Base-by-base conservation (phyloP, 2,113 vertebrate species). In the Cardinalis cardinalis region DNA sequence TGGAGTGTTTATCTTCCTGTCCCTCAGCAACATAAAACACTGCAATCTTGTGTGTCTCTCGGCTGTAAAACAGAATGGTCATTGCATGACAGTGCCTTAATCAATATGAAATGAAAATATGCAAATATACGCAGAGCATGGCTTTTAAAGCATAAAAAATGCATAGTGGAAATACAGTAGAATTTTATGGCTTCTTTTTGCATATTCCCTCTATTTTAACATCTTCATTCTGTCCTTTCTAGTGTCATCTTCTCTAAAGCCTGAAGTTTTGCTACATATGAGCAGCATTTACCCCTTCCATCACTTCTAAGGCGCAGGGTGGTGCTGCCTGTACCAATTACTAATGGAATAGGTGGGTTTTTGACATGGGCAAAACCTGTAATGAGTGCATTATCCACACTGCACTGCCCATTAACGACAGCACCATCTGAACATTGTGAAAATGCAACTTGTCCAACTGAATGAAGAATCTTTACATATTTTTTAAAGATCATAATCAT, bases 1-100 rank as follows among this genome's bases (percentile, higher is more conserved):
- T 99, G 91, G 99, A 99, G 98, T 99, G 99, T 94, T 99, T 99
- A 97, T 99, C 99, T 96, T 99, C 99, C 96, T 99, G 99, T 43
- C 99, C 99, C 94, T 99, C 99, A 52, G 99, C 99, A 87, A 99
- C 99, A 79, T 99, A 99, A 97, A 99, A 99, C 81, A 99, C 99
- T 21, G 99, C 99, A 36, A 99, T 99, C 97, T 99, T 99, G 97
- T 99, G 99, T 16, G 99, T 99, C 95, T 99, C 99, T 51, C 99
- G 98, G 96, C 99, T 99, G 84, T 86, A 95, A 96, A 91, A 93
- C 58, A 97, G 65, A 46, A 94, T 60, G 44, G 58, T 75, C 52
- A 91, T 36, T 69, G 56, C 46, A 63, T n/a, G 34, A 83, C 28
- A 90, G 60, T 44, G 31, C 26, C 38, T 79, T 87, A 58, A 84